Percentiles rank a stretch among this genome's conserved stretches.
Conservation (phyloP, 2,888 invertebrate species). For the Drosophila eohydei region DNA sequence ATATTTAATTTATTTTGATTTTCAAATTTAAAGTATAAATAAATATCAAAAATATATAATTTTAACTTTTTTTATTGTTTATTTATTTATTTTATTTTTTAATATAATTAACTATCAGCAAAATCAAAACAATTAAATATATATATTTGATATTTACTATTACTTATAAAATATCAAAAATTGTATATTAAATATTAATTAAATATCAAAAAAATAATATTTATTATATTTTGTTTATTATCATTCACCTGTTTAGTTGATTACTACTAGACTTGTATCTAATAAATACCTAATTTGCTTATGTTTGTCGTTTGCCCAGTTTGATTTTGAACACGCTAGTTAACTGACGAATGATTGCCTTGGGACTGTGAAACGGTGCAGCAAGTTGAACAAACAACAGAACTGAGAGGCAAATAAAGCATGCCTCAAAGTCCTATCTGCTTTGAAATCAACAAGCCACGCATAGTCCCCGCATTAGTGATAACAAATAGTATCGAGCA, state of each 20-base stretch:
- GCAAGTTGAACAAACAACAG: not conserved
- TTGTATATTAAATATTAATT: no score
- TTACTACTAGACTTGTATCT: no score
- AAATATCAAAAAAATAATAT: no score
- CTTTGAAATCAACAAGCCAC: conserved; percentile 7
- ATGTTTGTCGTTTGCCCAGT: not conserved
- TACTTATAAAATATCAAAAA: no score
- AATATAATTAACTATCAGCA: no score
- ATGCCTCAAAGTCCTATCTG: not conserved
- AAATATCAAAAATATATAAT: no score
- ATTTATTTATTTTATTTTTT: no score
- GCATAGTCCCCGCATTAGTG: not conserved
- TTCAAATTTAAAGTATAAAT: no score
- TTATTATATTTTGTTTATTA: not conserved
- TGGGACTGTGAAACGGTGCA: not conserved
- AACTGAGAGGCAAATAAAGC: not conserved
- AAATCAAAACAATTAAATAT: no score
- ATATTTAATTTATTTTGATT: no score
- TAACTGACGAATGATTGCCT: not conserved
- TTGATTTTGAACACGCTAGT: not conserved
- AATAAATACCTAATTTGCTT: not conserved
- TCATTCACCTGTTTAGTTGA: not conserved
- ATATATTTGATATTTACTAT: no score
- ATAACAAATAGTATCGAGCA: conserved; percentile 13
- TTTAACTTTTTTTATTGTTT: no score